A percentile compares a stretch with the other conserved stretches of the same genome.
Evolutionary conservation across 2,888 invertebrate genomes (phyloP).

Genomic region (Steinernema hermaphroditum): DNA sequence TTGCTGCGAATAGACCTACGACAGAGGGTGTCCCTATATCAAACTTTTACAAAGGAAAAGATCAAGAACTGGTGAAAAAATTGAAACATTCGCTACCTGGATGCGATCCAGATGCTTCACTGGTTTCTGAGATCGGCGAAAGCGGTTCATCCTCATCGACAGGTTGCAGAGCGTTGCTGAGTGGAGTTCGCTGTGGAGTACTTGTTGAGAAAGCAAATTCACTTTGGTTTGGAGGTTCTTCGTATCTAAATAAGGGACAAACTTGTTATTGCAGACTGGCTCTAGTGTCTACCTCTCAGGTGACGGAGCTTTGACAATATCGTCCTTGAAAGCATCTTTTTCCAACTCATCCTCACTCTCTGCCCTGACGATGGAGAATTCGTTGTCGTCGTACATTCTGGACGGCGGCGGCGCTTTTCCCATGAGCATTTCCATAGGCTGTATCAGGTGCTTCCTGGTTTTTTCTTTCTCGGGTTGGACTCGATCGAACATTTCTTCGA

Average conservation of each 20-base stretch:
- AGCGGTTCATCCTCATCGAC: slow-evolving; percentile 14
- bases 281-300: slow-evolving; percentile 9
- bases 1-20: no score
- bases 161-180: background rate
- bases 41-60: no score
- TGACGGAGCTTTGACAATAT: background rate
- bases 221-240: background rate
- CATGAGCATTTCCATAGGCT: slow-evolving; percentile 7
- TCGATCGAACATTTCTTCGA: slow-evolving; percentile 19
- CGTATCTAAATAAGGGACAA: no score
- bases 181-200: background rate
- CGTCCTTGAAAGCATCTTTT: background rate
- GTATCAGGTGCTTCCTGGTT: background rate
- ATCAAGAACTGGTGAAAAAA: no score
- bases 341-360: slow-evolving; percentile 12
- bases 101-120: background rate
- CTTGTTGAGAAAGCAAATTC: slow-evolving; percentile 1
- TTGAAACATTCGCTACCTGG: background rate
- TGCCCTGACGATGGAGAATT: slow-evolving; percentile 2
- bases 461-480: background rate
- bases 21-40: no score
- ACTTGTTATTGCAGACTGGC: no score
- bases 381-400: slow-evolving; percentile 13
- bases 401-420: background rate
- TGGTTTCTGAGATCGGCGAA: slow-evolving; percentile 16